phyloP scores from a whole-genome alignment of 2,797 vertebrate species.

The Tapirus indicus region DNA sequence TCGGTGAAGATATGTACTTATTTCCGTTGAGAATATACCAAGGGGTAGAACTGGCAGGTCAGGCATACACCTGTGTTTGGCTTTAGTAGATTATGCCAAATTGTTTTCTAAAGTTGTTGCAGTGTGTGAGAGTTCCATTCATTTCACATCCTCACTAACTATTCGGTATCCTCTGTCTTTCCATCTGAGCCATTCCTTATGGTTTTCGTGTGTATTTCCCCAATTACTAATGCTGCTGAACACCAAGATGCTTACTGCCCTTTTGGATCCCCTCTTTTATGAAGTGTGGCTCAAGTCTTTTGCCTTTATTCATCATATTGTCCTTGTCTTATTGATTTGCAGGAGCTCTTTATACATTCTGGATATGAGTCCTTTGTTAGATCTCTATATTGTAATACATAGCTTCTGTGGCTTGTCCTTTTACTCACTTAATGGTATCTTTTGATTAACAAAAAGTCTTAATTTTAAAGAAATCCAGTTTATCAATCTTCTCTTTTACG shows the following conservation, averaged over 20 bases:
- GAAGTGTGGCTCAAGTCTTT: not conserved
- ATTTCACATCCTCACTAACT: not conserved
- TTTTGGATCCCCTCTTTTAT: not conserved
- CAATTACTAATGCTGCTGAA: not conserved
- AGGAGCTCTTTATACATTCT: not conserved
- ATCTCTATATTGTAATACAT: not conserved
- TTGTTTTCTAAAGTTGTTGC: not conserved
- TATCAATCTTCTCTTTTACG: not conserved
- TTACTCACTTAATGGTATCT: not conserved
- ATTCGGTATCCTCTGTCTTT: not conserved
- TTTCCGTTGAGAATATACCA: not conserved
- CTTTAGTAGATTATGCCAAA: not conserved
- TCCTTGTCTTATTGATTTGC: not conserved
- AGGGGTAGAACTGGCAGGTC: not conserved
- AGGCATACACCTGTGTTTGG: not conserved
- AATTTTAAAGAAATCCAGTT: not conserved
- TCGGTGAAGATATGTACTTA: not conserved
- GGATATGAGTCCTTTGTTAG: not conserved
- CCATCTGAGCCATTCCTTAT: not conserved
- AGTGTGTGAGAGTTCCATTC: not conserved
- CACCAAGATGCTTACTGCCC: not conserved
- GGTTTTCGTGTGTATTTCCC: not conserved
- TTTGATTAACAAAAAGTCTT: not conserved
- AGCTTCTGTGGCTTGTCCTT: not conserved
- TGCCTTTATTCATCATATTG: not conserved